Conservation (phyloP, 1,140 invertebrate species). For the Drosophila albomicans region DNA sequence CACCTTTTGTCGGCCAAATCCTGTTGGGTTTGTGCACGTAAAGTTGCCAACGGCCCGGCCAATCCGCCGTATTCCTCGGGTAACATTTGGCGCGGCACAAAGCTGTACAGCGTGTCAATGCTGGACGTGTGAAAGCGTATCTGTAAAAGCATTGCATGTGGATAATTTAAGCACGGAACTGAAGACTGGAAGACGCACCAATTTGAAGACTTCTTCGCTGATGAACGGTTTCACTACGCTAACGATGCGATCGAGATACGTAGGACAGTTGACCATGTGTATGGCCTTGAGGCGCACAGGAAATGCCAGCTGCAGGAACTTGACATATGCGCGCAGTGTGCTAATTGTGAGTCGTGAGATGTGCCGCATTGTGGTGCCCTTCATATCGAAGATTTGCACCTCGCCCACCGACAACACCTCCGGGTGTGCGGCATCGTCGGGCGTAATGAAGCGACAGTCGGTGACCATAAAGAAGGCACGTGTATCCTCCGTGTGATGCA, state of each 20-base stretch:
- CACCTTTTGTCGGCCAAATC: conserved; percentile 73
- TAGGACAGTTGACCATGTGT: conserved; percentile 89
- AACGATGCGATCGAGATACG: conserved; percentile 88
- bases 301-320: conserved; percentile 88
- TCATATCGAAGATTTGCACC: conserved; percentile 90
- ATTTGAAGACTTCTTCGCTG: conserved; percentile 87
- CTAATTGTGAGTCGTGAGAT: conserved; percentile 88
- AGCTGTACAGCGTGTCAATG: conserved; percentile 87
- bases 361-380: conserved; percentile 87
- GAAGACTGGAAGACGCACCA: conserved; percentile 50
- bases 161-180: too few species aligned
- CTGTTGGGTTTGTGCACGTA: conserved; percentile 86
- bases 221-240: conserved; percentile 88
- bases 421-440: conserved; percentile 83
- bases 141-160: conserved; percentile 64
- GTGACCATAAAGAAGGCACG: conserved; percentile 89
- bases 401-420: conserved; percentile 86
- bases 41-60: conserved; percentile 86
- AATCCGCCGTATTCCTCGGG: conserved; percentile 89
- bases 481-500: conserved; percentile 88
- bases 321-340: conserved; percentile 85
- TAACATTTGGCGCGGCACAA: conserved; percentile 87
- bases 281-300: conserved; percentile 90
- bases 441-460: conserved; percentile 88
- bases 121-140: conserved; percentile 87